phyloP scores from a whole-genome alignment of 2,888 invertebrate genomes.

The Ochropleura plecta region DNA sequence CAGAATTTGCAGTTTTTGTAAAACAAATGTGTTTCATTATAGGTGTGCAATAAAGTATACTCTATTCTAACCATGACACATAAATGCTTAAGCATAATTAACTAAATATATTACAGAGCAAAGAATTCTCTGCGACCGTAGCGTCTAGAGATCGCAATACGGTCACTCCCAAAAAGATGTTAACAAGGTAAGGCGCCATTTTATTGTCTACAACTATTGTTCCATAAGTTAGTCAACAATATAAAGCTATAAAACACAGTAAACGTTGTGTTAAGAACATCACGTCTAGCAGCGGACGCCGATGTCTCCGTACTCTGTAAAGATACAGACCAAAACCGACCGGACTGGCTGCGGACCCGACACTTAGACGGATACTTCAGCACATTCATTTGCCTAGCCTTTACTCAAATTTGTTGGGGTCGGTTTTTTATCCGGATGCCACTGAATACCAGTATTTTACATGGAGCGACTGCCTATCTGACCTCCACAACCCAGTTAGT shows the following conservation, averaged over 20 bases:
- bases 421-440: background rate
- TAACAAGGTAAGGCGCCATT: too few species aligned
- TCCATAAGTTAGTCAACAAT: too few species aligned
- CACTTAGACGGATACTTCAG: background rate
- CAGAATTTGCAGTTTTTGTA: too few species aligned
- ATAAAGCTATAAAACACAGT: too few species aligned
- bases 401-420: background rate
- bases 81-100: slow-evolving; percentile 3
- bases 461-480: background rate
- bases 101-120: background rate
- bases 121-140: background rate
- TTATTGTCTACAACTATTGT: too few species aligned
- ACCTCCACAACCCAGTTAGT: background rate
- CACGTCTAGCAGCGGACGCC: background rate
- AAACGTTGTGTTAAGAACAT: background rate
- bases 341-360: background rate
- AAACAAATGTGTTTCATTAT: too few species aligned
- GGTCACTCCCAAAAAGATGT: too few species aligned
- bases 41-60: background rate
- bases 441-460: background rate
- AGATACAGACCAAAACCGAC: background rate
- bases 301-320: background rate
- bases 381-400: background rate
- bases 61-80: slow-evolving; percentile 8
- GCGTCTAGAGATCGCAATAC: background rate